A percentile compares a stretch with the other conserved stretches of the same genome.
Conservation (phyloP, 1,140 invertebrate genomes). For the Drusus annulatus region DNA sequence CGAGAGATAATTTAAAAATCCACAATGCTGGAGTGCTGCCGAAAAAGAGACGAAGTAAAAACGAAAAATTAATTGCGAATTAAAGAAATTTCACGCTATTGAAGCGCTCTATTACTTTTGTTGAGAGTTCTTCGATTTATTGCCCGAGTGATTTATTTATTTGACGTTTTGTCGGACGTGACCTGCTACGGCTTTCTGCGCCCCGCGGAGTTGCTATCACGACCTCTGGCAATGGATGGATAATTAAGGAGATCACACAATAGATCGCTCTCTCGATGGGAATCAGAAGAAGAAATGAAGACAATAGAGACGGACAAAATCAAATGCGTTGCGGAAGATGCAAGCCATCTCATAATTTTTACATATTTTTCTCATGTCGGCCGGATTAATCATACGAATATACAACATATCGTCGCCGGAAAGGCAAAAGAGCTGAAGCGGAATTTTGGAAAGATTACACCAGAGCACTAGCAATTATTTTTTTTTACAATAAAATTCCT, state of each 20-base stretch:
- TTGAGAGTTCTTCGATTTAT: neutral
- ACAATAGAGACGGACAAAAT: constrained; percentile 1
- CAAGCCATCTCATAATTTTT: too few relatives aligned
- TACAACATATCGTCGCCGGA: too few relatives aligned
- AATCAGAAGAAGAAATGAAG: neutral
- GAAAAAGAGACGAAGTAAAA: neutral
- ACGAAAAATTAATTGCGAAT: neutral
- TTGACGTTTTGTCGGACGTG: neutral
- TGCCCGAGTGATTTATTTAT: constrained; percentile 9
- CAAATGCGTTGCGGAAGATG: neutral
- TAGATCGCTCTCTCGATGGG: constrained; percentile 5
- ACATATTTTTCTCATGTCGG: too few relatives aligned
- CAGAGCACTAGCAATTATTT: too few relatives aligned
- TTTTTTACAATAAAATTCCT: too few relatives aligned
- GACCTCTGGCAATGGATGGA: neutral
- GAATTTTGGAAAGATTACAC: too few relatives aligned
- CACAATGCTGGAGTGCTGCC: too few relatives aligned
- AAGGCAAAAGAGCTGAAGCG: too few relatives aligned
- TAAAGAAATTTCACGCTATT: neutral
- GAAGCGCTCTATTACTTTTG: neutral
- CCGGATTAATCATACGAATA: too few relatives aligned
- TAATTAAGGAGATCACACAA: constrained; percentile 2
- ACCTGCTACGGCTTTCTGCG: constrained; percentile 13
- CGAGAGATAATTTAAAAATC: too few relatives aligned
- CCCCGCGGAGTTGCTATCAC: neutral